Evolutionary conservation across 2,888 invertebrate genomes (phyloP), one percentile per base, ranked within the genome.

Genomic region (Drosophila colorata): DNA sequence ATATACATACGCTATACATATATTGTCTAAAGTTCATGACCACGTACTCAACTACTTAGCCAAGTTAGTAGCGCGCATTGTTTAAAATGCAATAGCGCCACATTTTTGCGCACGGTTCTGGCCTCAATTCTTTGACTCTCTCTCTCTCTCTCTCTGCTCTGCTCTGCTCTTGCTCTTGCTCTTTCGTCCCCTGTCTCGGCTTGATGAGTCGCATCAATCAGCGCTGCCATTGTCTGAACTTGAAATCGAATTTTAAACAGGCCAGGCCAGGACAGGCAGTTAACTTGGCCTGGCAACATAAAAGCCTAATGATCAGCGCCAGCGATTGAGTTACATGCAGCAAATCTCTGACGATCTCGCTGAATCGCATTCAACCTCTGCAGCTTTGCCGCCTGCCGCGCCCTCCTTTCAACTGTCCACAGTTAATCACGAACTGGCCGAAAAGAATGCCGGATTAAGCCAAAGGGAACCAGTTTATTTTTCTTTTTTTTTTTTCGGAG

Each of bases 231-330:
- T 84, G 85, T 87, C 85, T 87, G 87, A 78, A 75, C 83, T 84
- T 84, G 87, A 87, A 83, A 86, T 80, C 73, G 84, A 80, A 74
- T 86, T 85, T 82, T 87, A 75, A 85, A 67, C 78, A 78, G 85
- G 33, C 33, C 64, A 58, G 47, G 25, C 25, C 25, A 25, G 25
- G 37, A 28, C 20, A 28, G 48, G 23, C 64, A 60, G 69, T 69
- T 59, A 60, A 38, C 47, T 51, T 69, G 57, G 64, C 57, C 52
- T 18, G 47, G 61, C 82, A 84, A 81, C 85, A 87, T 87, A 78
- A 83, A 84, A 82, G 74, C 88, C 84, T 88, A 85, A 85, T 88
- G 88, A 85, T 88, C 85, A 85, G 80, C 65, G 87, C 85, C 87
- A 67, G 79, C 88, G 85, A 85, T 85, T 85, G 88, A 88, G 88